Percentiles rank a stretch among this genome's conserved stretches.
These are phyloP conservation scores for Megaleporinus macrocephalus DNA, from an alignment of 2,113 vertebrate genomes.

Conservation along the genomic window DNA sequence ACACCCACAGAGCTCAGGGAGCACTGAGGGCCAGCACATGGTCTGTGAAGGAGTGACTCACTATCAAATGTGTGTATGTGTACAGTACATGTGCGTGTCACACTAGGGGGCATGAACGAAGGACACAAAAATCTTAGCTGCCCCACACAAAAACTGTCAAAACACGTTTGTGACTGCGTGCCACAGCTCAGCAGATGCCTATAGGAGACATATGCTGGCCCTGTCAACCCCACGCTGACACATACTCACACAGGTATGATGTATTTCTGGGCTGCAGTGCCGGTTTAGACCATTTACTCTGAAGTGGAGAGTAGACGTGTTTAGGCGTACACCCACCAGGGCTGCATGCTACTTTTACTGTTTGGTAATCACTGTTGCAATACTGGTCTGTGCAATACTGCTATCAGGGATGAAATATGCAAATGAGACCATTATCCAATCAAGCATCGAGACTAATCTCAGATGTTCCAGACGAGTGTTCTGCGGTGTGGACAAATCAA, in stretches of 20 bases:
- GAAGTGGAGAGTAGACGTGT: background rate
- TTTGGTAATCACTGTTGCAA: background rate
- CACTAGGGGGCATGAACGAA: constrained; percentile 54
- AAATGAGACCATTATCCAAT: background rate
- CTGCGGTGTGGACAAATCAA: background rate
- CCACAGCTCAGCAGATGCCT: constrained; percentile 64
- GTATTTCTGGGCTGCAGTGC: background rate
- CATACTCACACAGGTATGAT: constrained; percentile 42
- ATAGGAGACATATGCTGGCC: constrained; percentile 65
- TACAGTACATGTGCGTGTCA: constrained; percentile 10
- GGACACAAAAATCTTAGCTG: constrained; percentile 64
- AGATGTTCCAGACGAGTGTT: background rate
- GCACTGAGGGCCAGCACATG: constrained; percentile 59
- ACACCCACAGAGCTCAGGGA: constrained; percentile 40
- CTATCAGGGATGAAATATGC: background rate
- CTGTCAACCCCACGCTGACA: constrained; percentile 61
- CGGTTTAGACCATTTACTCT: background rate
- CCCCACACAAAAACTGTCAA: constrained; percentile 64
- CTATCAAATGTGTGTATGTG: constrained; percentile 34
- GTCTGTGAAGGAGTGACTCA: constrained; percentile 64
- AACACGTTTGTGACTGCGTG: constrained; percentile 61
- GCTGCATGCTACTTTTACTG: too few relatives aligned
- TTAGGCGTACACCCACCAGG: too few relatives aligned
- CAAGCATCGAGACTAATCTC: background rate
- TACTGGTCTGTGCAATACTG: background rate